Conservation (phyloP, 2,113 vertebrate genomes). For the Cygnus atratus region DNA sequence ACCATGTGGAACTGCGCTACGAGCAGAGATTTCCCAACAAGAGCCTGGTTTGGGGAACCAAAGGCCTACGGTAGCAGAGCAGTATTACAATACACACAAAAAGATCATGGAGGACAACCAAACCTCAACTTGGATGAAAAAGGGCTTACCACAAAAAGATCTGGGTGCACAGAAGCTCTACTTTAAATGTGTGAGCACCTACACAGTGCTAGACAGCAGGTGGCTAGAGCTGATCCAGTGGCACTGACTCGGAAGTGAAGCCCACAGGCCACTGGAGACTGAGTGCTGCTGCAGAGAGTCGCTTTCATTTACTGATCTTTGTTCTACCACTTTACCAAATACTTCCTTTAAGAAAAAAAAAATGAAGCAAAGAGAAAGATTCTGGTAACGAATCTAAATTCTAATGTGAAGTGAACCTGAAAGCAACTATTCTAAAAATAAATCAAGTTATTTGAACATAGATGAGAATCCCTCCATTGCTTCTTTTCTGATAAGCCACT, state of each 20-base stretch:
- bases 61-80: constrained; percentile 32
- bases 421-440: constrained; percentile 11
- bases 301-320: neutral
- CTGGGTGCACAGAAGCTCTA: neutral
- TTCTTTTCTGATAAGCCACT: neutral
- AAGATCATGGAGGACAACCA: neutral
- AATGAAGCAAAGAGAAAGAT: neutral
- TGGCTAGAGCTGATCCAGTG: neutral
- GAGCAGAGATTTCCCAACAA: neutral
- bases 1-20: neutral
- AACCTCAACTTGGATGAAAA: neutral
- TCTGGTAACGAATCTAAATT: constrained; percentile 11
- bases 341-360: neutral
- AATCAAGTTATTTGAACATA: neutral
- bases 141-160: constrained; percentile 36
- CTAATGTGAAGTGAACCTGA: constrained; percentile 37
- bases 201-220: neutral
- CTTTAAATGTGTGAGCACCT: neutral
- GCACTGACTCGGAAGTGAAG: neutral
- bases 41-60: constrained; percentile 10
- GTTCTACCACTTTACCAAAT: neutral
- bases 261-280: constrained; percentile 15
- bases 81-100: neutral
- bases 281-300: neutral
- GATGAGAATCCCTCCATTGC: neutral